Conservation (phyloP, 1,140 invertebrate genomes). For the Aphaenogaster floridana region DNA sequence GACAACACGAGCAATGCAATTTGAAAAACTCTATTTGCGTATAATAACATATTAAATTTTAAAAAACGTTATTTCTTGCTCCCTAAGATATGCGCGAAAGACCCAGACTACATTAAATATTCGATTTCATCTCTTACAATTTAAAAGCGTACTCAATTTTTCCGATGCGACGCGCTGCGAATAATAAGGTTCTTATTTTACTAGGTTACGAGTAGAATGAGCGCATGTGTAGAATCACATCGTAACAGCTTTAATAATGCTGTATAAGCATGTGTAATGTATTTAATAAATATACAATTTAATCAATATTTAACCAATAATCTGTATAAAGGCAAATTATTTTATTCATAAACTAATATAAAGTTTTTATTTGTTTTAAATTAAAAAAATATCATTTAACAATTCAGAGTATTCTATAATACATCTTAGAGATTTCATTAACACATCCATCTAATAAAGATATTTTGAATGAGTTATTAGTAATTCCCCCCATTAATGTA, state of each 20-base stretch:
- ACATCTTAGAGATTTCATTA: not conserved
- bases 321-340: not conserved
- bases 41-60: slow-evolving; percentile 33
- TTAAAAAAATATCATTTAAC: slow-evolving; percentile 43
- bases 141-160: slow-evolving; percentile 57
- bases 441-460: not conserved
- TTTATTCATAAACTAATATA: not conserved
- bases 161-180: slow-evolving; percentile 27
- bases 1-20: not conserved
- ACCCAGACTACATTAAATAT: slow-evolving; percentile 33
- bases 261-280: not conserved
- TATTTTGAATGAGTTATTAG: not conserved
- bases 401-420: slow-evolving; percentile 28
- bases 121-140: slow-evolving; percentile 47
- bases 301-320: not conserved
- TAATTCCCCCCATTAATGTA: not conserved
- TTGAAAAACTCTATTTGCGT: not conserved
- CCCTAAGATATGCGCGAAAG: slow-evolving; percentile 11
- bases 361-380: slow-evolving; percentile 35
- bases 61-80: slow-evolving; percentile 13
- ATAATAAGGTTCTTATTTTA: slow-evolving; percentile 22
- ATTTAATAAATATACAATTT: slow-evolving; percentile 21
- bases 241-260: not conserved
- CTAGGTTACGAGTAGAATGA: slow-evolving; percentile 4
- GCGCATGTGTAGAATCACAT: not conserved